Base-by-base conservation (phyloP, 2,113 vertebrate species). In the Mugil cephalus region DNA sequence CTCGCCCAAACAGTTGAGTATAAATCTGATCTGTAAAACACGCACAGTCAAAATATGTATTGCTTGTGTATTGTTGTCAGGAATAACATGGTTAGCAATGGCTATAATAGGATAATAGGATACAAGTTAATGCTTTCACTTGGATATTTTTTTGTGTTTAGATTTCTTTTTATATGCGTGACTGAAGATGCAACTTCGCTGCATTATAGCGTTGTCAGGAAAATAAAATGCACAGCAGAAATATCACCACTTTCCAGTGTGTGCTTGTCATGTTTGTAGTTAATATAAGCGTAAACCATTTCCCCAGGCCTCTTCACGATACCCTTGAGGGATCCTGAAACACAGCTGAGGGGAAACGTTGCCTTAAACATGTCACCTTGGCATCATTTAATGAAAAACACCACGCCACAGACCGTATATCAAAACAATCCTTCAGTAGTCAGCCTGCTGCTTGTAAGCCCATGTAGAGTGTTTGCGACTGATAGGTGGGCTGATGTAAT, bases 401-500 rank as follows among this genome's bases (percentile, higher is more conserved):
- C 52, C 55, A 45, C 2, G 1, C 45, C 15, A 35, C 48, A 14
- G 64, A 52, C n/a, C 43, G 46, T 79, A 47, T 17, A 82, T 87
- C 64, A 73, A 40, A 83, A 64, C 71, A 69, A 60, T 79, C 81
- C 73, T 35, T 30, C 73, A 52, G 24, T 67, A 75, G 73, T 39
- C 52, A 34, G 78, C 46, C 63, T 58, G 65, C 30, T 52, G 60
- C 58, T 50, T 47, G 66, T 71, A 74, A 82, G 47, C 68, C 66
- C 53, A 61, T 58, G 68, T 30, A 59, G 42, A 35, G 69, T 48
- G 55, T 45, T 63, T 83, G 74, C 86, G 81, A 84, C 74, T 82
- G 85, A 89, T 85, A 85, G 88, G 87, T 84, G 61, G 60, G 69
- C 58, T 68, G 74, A 83, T 86, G 74, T 71, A 59, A 86, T 85